Base-by-base conservation (phyloP, 2,888 invertebrate genomes). In the Callinectes sapidus region DNA sequence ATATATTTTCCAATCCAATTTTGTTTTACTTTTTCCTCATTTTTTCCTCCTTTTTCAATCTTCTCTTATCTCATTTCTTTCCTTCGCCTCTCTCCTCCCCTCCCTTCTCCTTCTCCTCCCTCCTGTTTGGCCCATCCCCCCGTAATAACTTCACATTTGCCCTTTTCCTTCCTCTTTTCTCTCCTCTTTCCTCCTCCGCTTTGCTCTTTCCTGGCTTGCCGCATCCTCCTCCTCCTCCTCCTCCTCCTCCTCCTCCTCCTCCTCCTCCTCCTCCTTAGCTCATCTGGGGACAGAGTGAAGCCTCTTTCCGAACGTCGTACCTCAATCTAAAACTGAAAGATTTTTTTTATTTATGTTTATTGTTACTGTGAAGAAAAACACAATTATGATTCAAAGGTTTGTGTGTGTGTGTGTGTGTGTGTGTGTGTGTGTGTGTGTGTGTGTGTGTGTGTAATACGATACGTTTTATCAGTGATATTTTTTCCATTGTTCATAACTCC, bases 391-490 rank as follows among this genome's bases (percentile, higher is more conserved):
- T 23, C 3, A 28, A 10, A 28, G 2, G n/a, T 39, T 39, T 71
- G 66, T 71, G 66, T 71, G 66, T 71, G 66, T 71, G 71, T 71
- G 71, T 71, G 71, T 71, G 71, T 71, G 71, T 71, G 71, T 71
- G 71, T 71, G 71, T 71, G 71, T 71, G 61, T 61, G 61, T 61
- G 61, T 61, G 61, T 61, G 61, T 61, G 61, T 61, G 61, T 61
- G 61, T 61, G 61, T 71, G 71, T 13, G 23, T 71, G 10, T 8
- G 28, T 71, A 2, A 71, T 10, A n/a, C n/a, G 28, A 28, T 71
- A 23, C 28, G n/a, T 71, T 71, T 71, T 3, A 23, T 61, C 61
- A 23, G 16, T 61, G 23, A 61, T 18, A 16, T 13, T 18, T 16
- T 18, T 61, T 61, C 71, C 28, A 71, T 71, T 28, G n/a, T 23